Base-by-base conservation (phyloP, 2,113 vertebrate species). In the Gyps fulvus region DNA sequence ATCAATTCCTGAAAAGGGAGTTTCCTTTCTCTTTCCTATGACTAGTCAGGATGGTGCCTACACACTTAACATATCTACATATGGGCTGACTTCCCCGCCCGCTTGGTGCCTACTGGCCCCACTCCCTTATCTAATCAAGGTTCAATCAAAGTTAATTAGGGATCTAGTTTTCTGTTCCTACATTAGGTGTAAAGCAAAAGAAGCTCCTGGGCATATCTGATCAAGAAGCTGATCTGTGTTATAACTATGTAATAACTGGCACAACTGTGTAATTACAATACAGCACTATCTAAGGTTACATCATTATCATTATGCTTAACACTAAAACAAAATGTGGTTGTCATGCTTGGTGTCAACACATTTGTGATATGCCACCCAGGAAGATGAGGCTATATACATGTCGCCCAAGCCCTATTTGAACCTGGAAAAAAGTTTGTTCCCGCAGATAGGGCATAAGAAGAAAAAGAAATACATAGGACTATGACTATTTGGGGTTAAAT, bases 181-280 rank as follows among this genome's bases (percentile, higher is more conserved):
- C 95, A 90, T 93, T 95, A 97, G 92, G 92, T 43, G 12, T 76
- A 97, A 83, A 96, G 96, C 96, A 97, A 93, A 97, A 97, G 96
- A 93, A 95, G 96, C 96, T 97, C 93, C 96, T 97, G 96, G 96
- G 96, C 96, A 97, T 96, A 97, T 97, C 96, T 96, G 96, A 97
- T 97, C 96, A 95, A 96, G 96, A 89, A 89, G 95, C 91, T 96
- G 96, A 97, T 97, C 90, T 96, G 95, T 96, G 95, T 96, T 97
- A 83, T 91, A 96, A 95, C 95, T 94, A 96, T 97, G 96, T 97
- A 97, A 97, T 96, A 97, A 96, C 96, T 97, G 96, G 96, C 96
- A 96, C 96, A 85, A 96, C 96, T 96, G 84, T 91, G 93, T 96
- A 96, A 97, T 97, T 97, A 97, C 96, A 96, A 96, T 96, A 87